Evolutionary conservation across 2,888 invertebrate species (phyloP), one percentile per base, ranked within the genome.

Genomic region (Eledone cirrhosa): DNA sequence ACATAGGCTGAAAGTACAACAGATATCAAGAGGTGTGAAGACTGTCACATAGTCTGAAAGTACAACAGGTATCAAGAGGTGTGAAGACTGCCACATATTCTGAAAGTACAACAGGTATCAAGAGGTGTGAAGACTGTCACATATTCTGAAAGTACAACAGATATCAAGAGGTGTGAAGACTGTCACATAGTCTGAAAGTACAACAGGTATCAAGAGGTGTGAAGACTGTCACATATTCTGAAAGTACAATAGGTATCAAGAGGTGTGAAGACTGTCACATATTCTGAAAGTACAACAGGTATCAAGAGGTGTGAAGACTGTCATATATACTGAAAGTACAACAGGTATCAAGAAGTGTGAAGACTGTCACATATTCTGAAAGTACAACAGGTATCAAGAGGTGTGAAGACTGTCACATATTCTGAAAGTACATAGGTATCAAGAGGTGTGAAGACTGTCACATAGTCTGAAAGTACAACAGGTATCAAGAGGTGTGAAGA

Each of bases 371-470:
- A 93, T 29, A 98, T 91, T 82, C 90, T 88, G 83, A 29, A 29
- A 29, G n/a, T 14, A 1, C 19, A 67, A 67, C 16, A 22, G 0
- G 27, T 2, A 29, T 2, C 11, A 67, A 24, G 0, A 94, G 89
- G 95, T 94, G 22, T 95, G 93, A 27, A 99, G 93, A 0, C 95
- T 96, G 86, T 98, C 98, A 33, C 97, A 93, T 29, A 98, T 91
- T 82, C 90, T 88, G 83, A 29, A 29, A 29, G 1, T 3, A 24
- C 24, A 67, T 5, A 22, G 0, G 27, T 2, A 29, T 2, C 11
- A 67, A 24, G 0, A 94, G 89, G 95, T 94, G 22, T 95, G 93
- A 27, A 99, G 93, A 0, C 95, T 96, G 86, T 98, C 98, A 33
- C 97, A 93, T 29, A 98, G 91, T 82, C 90, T 88, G 83, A 29